phyloP scores from a whole-genome alignment of 2,113 vertebrate species.

The Labeo rohita region DNA sequence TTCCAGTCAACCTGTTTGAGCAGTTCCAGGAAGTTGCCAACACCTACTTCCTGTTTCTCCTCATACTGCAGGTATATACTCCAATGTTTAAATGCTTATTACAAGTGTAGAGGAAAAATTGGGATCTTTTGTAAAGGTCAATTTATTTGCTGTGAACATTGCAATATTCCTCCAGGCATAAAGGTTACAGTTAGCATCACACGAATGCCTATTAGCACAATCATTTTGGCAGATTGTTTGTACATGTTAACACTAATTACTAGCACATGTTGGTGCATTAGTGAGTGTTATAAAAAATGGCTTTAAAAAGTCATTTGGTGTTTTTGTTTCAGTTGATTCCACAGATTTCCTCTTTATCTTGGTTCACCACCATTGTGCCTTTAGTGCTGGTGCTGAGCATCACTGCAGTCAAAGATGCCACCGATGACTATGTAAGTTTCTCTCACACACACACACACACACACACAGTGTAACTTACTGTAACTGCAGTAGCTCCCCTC shows the following conservation, averaged over 20 bases:
- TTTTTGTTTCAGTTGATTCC: conserved; percentile 86
- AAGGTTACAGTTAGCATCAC: neutral
- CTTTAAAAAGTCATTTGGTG: neutral
- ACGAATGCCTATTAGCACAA: neutral
- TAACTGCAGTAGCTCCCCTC: neutral
- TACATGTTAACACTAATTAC: neutral
- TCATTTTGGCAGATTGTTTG: neutral
- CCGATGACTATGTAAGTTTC: conserved; percentile 90
- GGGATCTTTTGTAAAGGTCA: neutral
- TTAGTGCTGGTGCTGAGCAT: conserved; percentile 95
- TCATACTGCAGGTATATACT: conserved; percentile 90
- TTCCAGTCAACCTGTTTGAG: conserved; percentile 96
- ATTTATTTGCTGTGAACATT: neutral
- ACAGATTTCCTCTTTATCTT: conserved; percentile 94
- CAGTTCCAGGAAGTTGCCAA: conserved; percentile 99
- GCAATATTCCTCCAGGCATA: neutral
- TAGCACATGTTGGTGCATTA: too few relatives aligned
- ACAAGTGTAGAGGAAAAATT: neutral
- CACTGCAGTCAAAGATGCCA: conserved; percentile 95
- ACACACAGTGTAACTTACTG: neutral
- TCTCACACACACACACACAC: conserved; percentile 10
- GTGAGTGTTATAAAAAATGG: neutral
- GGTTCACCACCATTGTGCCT: conserved; percentile 99
- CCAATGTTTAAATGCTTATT: neutral
- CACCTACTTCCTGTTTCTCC: conserved; percentile 96